Base-by-base conservation (phyloP, 1,140 invertebrate species). In the Holcopasites calliopsidis region DNA sequence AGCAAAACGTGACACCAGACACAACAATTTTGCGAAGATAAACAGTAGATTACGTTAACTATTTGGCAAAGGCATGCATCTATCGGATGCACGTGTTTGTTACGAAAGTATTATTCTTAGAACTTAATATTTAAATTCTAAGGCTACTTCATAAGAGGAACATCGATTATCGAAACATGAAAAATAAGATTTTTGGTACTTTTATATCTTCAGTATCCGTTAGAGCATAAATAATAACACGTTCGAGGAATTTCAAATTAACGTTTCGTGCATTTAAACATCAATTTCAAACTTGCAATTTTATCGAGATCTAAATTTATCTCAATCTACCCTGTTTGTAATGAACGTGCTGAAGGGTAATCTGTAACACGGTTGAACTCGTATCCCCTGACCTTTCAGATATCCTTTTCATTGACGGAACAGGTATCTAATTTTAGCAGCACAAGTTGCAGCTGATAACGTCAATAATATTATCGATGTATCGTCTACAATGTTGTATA, bases 1-100 rank as follows among this genome's bases (percentile, higher is more conserved):
- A 64, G 57, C 71, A 71, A 84, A 87, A 88, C 84, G 84, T 86
- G 86, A 88, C 84, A 78, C 75, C 50, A 66, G 78, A 66, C 61
- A 55, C 54, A 54, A 61, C 54, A 78, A 83, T 57, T 77, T 81
- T 76, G 64, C 64, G 31, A 47, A 68, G 76, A 87, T 87, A 85
- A 86, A 64, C 77, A 74, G 28, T 54, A 66, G 73, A 77, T 82
- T 80, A 66, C 66, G 61, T 72, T 62, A 50, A 77, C 61, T 42
- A 42, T 76, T 80, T 62, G 66, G 38, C 55, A 40, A 28, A 35
- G 13, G 54, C 60, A 57, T 31, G 72, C 35, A 64, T 31, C 23
- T 70, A 40, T 42, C 26, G 64, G 31, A 58, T 42, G 57, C 31
- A 42, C 33, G 21, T 42, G 33, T 13, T 8, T 38, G 2, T 23